These are phyloP conservation scores for Automeris io DNA, from an alignment of 2,888 invertebrate species.

Conservation along the genomic window DNA sequence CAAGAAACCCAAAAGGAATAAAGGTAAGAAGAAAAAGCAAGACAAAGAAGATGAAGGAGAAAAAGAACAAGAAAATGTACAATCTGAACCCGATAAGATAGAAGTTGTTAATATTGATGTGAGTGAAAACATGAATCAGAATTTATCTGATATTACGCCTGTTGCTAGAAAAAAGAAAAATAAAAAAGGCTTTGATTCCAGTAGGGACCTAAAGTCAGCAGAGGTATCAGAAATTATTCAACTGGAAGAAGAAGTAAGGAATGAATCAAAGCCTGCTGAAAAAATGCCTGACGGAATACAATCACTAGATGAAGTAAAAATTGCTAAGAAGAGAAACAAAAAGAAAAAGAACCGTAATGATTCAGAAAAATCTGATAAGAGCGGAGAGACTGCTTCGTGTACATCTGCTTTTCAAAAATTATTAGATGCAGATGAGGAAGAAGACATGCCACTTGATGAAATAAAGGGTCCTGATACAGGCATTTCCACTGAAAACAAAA, in stretches of 20 bases:
- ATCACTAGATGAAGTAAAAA: slow-evolving; percentile 25
- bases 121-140: slow-evolving; percentile 3
- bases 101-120: slow-evolving; percentile 3
- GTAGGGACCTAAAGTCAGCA: slow-evolving; percentile 10
- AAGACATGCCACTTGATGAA: background rate
- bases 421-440: slow-evolving; percentile 26
- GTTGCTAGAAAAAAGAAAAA: slow-evolving; percentile 63
- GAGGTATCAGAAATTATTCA: slow-evolving; percentile 10
- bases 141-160: slow-evolving; percentile 22
- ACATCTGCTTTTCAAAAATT: slow-evolving; percentile 47
- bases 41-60: slow-evolving; percentile 25
- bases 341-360: slow-evolving; percentile 52
- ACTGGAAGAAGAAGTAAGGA: slow-evolving; percentile 8
- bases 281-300: slow-evolving; percentile 4
- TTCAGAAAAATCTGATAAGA: slow-evolving; percentile 52
- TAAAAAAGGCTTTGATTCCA: slow-evolving; percentile 33
- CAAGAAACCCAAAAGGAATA: slow-evolving; percentile 66
- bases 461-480: background rate
- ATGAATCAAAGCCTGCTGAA: slow-evolving; percentile 5
- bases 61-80: slow-evolving; percentile 17
- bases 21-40: slow-evolving; percentile 60
- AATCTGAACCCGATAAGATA: background rate
- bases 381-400: slow-evolving; percentile 40
- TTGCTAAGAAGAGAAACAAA: slow-evolving; percentile 54
- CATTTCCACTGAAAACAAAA: background rate